Percentiles rank a stretch among this genome's conserved stretches.
Evolutionary conservation across 2,113 vertebrate species (phyloP).

Genomic region (Tiliqua scincoides): DNA sequence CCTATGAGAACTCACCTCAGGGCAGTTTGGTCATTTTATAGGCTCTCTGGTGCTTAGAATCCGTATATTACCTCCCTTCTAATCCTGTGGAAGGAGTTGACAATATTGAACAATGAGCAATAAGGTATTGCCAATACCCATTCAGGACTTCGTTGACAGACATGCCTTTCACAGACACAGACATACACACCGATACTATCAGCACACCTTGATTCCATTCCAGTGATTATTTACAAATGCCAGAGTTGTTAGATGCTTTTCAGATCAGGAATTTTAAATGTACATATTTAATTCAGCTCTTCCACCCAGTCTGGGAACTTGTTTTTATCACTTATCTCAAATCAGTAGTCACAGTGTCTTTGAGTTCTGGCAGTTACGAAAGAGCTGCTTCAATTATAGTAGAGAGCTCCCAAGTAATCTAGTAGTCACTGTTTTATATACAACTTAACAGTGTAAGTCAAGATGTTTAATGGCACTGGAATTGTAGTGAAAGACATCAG

Average conservation of each 20-base stretch:
- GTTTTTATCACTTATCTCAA: slow-evolving; percentile 50
- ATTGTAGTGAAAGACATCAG: not conserved
- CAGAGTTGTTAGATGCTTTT: slow-evolving; percentile 4
- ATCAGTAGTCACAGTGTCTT: slow-evolving; percentile 46
- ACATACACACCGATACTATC: not conserved
- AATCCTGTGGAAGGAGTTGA: not conserved
- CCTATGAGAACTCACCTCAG: not conserved
- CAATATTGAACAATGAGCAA: not conserved
- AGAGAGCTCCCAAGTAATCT: slow-evolving; percentile 50
- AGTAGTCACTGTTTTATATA: not conserved
- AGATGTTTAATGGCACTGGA: not conserved
- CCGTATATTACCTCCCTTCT: not conserved
- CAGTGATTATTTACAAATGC: slow-evolving; percentile 21
- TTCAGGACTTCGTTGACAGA: not conserved
- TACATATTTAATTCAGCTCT: slow-evolving; percentile 16
- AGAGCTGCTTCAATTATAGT: slow-evolving; percentile 40
- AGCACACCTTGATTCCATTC: not conserved
- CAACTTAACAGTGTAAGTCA: not conserved
- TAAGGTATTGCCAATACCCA: too few relatives aligned
- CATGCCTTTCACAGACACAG: too few relatives aligned
- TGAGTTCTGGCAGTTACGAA: slow-evolving; percentile 52
- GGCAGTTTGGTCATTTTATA: not conserved
- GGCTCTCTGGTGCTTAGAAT: not conserved
- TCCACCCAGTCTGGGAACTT: slow-evolving; percentile 10
- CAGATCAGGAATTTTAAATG: slow-evolving; percentile 41